A percentile compares a stretch with the other conserved stretches of the same genome.
phyloP scores from a whole-genome alignment of 2,113 vertebrate genomes.

The Bufo bufo region DNA sequence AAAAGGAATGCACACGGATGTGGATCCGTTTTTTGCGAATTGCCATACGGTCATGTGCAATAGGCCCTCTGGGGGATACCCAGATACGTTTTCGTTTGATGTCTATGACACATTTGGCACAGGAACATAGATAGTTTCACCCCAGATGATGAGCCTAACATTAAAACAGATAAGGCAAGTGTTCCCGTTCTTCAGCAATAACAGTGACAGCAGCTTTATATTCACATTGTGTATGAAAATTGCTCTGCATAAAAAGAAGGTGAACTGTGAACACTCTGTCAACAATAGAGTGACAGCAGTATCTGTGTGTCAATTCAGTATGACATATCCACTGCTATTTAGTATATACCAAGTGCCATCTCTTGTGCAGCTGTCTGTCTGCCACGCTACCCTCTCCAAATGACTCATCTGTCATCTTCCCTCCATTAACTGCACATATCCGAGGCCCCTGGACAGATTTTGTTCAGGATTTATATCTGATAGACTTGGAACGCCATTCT shows the following conservation, averaged over 20 bases:
- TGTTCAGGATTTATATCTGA: slow-evolving; percentile 56
- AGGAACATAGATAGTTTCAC: neutral
- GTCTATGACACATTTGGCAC: neutral
- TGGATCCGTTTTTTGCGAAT: too few relatives aligned
- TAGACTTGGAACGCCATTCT: slow-evolving; percentile 49
- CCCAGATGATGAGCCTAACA: neutral
- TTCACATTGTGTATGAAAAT: neutral
- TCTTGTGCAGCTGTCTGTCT: slow-evolving; percentile 41
- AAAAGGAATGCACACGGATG: too few relatives aligned
- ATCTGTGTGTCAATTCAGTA: slow-evolving; percentile 3
- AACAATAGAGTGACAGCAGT: slow-evolving; percentile 14
- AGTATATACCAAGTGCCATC: slow-evolving; percentile 28
- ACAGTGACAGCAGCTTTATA: neutral
- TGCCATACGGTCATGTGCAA: too few relatives aligned
- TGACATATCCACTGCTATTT: slow-evolving; percentile 20
- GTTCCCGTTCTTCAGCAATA: neutral
- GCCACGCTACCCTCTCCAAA: slow-evolving; percentile 34
- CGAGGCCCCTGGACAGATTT: slow-evolving; percentile 42
- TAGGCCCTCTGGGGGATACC: too few relatives aligned
- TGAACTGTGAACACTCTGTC: neutral
- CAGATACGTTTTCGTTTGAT: neutral
- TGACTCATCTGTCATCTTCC: slow-evolving; percentile 51
- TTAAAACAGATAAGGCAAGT: neutral
- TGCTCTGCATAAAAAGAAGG: neutral
- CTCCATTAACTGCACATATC: slow-evolving; percentile 53